Conservation (phyloP, 2,797 vertebrate genomes). For the Melanotaenia parkinsoni region DNA sequence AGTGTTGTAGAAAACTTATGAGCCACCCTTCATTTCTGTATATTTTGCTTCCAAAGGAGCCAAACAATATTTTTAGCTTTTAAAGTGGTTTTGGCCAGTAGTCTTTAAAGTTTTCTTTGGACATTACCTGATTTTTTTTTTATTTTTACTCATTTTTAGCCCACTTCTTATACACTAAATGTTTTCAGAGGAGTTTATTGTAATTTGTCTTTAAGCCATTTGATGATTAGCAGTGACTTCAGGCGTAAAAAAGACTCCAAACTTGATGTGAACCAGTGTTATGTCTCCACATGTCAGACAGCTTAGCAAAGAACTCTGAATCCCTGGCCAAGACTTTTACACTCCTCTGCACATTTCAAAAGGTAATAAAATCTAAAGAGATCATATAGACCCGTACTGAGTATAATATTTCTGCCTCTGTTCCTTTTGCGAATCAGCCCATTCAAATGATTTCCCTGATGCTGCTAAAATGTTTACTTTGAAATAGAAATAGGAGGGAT, state of each 20-base stretch:
- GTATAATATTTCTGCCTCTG: too few species aligned
- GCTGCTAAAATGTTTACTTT: too few species aligned
- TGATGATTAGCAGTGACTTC: background rate
- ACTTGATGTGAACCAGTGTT: background rate
- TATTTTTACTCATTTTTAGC: background rate
- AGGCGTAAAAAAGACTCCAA: background rate
- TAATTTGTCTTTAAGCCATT: background rate
- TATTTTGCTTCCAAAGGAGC: background rate
- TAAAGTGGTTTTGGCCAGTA: background rate
- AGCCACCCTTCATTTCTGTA: background rate
- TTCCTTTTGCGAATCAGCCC: too few species aligned
- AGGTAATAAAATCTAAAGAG: background rate
- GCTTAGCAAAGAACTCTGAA: background rate
- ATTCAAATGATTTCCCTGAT: too few species aligned
- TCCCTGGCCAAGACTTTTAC: background rate
- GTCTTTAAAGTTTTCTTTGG: background rate
- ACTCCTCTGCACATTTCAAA: background rate
- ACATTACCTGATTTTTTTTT: background rate
- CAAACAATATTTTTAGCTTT: background rate
- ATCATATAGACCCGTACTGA: background rate
- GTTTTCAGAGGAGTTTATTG: background rate
- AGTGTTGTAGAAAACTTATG: background rate
- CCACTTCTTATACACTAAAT: background rate
- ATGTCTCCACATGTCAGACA: background rate
- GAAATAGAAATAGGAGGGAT: too few species aligned